Percentiles rank a stretch among this genome's conserved stretches.
phyloP scores from a whole-genome alignment of 2,888 invertebrate species.

The Cheilosia impressa region DNA sequence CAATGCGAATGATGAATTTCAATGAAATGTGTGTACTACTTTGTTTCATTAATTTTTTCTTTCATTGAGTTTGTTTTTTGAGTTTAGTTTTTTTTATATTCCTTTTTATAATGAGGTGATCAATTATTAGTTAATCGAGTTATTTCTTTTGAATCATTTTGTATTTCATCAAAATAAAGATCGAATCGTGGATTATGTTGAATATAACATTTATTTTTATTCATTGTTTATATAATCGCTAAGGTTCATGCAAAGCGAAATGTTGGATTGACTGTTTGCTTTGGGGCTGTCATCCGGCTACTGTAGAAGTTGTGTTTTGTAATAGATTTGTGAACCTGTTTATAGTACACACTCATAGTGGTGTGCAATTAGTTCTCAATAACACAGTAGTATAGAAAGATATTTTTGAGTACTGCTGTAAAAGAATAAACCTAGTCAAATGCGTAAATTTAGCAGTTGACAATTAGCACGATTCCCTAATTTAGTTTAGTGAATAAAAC shows the following conservation, averaged over 20 bases:
- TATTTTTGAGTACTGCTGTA: too few species aligned
- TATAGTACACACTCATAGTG: neutral
- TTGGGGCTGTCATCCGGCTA: too few species aligned
- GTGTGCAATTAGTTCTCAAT: neutral
- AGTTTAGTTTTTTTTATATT: neutral
- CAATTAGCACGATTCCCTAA: too few species aligned
- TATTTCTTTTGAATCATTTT: slow-evolving; percentile 49
- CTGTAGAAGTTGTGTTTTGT: neutral
- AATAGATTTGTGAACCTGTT: neutral
- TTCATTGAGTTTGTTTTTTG: slow-evolving; percentile 1
- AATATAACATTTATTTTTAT: slow-evolving; percentile 6
- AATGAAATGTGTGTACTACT: slow-evolving; percentile 34
- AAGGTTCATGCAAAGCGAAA: slow-evolving; percentile 18
- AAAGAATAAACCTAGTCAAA: too few species aligned
- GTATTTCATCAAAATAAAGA: slow-evolving; percentile 66
- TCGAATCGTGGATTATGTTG: slow-evolving; percentile 69
- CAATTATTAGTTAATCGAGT: slow-evolving; percentile 49
- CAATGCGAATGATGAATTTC: slow-evolving; percentile 55
- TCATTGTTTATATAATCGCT: slow-evolving; percentile 45
- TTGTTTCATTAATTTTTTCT: slow-evolving; percentile 18
- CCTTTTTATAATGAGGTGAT: slow-evolving; percentile 22
- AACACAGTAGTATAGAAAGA: too few species aligned
- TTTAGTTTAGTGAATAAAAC: too few species aligned
- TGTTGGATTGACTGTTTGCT: neutral
- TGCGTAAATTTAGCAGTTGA: too few species aligned